A percentile compares a stretch with the other conserved stretches of the same genome.
These are phyloP conservation scores for Onychorhynchus coronatus DNA, from an alignment of 2,113 vertebrate species.

Conservation along the genomic window DNA sequence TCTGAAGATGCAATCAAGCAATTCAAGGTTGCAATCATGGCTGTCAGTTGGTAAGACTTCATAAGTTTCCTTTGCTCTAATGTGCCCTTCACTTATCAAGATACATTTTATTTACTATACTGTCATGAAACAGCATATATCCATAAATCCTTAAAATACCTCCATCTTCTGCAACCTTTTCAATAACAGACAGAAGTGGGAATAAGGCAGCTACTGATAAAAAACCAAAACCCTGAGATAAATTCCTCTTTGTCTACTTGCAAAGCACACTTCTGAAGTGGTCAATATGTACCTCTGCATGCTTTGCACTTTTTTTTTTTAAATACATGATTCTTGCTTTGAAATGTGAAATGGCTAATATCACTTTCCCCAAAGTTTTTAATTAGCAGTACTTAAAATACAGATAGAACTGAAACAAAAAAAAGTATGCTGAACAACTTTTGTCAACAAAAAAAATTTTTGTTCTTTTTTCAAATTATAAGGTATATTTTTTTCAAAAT, in stretches of 20 bases:
- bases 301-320: not conserved
- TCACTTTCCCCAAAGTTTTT: not conserved
- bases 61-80: not conserved
- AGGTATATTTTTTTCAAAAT: no score
- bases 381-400: not conserved
- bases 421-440: not conserved
- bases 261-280: not conserved
- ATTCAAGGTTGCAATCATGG: not conserved
- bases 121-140: not conserved
- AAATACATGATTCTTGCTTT: not conserved
- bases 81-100: not conserved
- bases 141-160: not conserved
- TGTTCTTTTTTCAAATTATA: not conserved
- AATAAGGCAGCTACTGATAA: not conserved
- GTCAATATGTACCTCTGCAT: not conserved
- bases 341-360: not conserved
- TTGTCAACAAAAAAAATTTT: not conserved
- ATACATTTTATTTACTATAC: not conserved
- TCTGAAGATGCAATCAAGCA: not conserved
- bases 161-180: not conserved
- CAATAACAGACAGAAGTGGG: not conserved
- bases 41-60: not conserved
- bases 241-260: not conserved
- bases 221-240: not conserved
- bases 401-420: not conserved